A percentile compares a stretch with the other conserved stretches of the same genome.
Conservation (phyloP, 2,888 invertebrate genomes). For the Diarsia mendica region DNA sequence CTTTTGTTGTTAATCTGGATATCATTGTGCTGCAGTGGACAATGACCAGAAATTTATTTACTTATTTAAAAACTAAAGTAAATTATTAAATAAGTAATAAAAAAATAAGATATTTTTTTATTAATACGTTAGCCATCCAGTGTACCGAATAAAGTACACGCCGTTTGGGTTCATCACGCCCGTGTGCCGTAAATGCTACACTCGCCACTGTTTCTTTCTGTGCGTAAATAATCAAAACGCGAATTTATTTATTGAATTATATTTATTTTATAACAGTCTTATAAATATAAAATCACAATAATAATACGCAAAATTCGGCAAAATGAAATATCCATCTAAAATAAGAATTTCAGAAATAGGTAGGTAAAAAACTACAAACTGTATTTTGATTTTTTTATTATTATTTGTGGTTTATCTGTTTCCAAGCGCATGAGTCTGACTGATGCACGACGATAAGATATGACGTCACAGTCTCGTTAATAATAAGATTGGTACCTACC, state of each 20-base stretch:
- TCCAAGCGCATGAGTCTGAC: constrained; percentile 45
- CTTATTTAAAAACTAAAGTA: neutral
- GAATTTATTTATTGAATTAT: no score
- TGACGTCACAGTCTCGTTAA: constrained; percentile 35
- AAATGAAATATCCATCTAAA: constrained; percentile 7
- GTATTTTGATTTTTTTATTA: neutral
- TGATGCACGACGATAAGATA: constrained; percentile 28
- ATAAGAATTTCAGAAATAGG: constrained; percentile 12
- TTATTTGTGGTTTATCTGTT: constrained; percentile 50
- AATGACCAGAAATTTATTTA: neutral
- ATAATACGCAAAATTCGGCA: neutral
- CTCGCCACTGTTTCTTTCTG: no score
- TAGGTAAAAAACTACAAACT: neutral
- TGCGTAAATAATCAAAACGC: neutral
- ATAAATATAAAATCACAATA: neutral
- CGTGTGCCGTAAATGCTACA: no score
- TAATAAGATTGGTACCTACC: constrained; percentile 13
- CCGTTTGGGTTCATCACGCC: no score
- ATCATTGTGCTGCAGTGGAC: neutral
- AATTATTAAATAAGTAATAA: no score
- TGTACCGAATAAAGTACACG: no score
- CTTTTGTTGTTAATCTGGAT: neutral
- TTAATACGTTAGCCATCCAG: no score
- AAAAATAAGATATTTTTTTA: neutral
- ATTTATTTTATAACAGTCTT: no score